These are phyloP conservation scores for Macrotis lagotis DNA, from an alignment of 2,113 vertebrate genomes.

Conservation along the genomic window DNA sequence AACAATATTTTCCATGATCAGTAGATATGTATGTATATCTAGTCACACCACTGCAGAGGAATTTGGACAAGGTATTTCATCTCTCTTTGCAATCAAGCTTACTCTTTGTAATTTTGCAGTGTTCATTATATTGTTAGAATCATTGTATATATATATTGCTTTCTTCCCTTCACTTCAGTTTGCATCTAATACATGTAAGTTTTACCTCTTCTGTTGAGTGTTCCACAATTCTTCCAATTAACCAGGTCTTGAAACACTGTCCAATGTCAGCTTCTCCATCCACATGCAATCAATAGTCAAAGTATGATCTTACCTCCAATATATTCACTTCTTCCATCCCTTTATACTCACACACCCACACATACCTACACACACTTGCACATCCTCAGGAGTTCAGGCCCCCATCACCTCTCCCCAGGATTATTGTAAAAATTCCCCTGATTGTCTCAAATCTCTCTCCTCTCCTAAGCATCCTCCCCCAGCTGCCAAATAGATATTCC, in stretches of 20 bases:
- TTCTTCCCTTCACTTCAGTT: neutral
- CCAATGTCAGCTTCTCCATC: neutral
- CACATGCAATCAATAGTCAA: neutral
- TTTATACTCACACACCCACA: neutral
- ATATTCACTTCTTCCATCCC: too few species aligned
- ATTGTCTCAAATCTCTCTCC: neutral
- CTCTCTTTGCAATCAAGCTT: neutral
- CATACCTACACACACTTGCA: too few species aligned
- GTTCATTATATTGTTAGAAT: neutral
- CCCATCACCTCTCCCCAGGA: neutral
- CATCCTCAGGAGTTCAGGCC: neutral
- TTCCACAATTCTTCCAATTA: neutral
- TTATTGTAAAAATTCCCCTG: neutral
- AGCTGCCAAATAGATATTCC: neutral
- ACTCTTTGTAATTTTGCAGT: neutral
- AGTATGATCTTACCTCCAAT: too few species aligned
- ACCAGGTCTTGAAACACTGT: neutral
- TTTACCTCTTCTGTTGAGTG: neutral
- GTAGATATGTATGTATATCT: neutral
- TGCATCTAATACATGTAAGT: neutral
- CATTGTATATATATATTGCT: neutral
- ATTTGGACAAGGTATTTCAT: neutral
- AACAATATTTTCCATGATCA: too few species aligned
- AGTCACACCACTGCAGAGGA: neutral
- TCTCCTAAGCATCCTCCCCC: neutral